Evolutionary conservation across 2,888 invertebrate species (phyloP), one percentile per base, ranked within the genome.

Genomic region (Heliconius cydno): DNA sequence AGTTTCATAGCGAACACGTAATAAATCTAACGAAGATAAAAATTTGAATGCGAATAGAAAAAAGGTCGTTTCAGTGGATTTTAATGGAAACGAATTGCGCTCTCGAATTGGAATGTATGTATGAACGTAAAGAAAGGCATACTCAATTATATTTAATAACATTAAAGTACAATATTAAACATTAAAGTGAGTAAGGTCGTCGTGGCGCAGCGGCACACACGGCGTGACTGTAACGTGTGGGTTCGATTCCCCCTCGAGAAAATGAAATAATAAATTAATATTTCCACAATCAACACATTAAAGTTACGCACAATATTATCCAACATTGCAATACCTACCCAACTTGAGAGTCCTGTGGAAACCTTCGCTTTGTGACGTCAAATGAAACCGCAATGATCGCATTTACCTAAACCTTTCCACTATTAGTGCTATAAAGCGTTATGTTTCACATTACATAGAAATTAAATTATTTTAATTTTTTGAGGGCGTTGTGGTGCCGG

Each of bases 1-100:
- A 67, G 57, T 78, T 78, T 67, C 66, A 74, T 78, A 78, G 67
- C 52, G 28, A 66, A 41, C 67, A 46, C 57, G 78, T 66, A 74
- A 78, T 74, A 78, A 74, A 74, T 78, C 78, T 78, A 65, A 67
- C 57, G 67, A 25, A 78, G 73, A 73, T 78, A 78, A 78, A 67
- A 78, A 66, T 66, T 34, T 78, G 78, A 67, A 73, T 78, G 57
- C 28, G 73, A 73, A 78, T 78, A 66, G 70, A 63, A 77, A 78
- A 78, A 72, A 78, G 57, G 66, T 78, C n/a, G 57, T 66, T 57
- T 65, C 28, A 38, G 67, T 41, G 57, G 41, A 67, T 9, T 75
- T 75, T 75, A 63, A 28, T 28, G 38, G 74, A 65, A 74, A 74
- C 74, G 63, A 65, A 41, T 65, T 74, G 25, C 38, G 41, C 41